Percentiles rank a stretch among this genome's conserved stretches.
phyloP scores from a whole-genome alignment of 2,888 invertebrate genomes.

The Macrosiphum euphorbiae region DNA sequence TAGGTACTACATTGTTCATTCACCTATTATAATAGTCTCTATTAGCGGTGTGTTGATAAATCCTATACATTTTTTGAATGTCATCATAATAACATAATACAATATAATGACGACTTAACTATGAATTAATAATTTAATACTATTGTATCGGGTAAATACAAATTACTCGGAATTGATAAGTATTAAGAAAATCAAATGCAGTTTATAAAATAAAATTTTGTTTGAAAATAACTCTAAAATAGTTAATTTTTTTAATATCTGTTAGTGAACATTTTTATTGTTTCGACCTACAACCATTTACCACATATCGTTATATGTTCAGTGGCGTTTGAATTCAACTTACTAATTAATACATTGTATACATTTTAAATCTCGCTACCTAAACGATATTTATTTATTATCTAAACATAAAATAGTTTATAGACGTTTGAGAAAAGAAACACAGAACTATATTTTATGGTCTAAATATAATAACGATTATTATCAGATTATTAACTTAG shows the following conservation, averaged over 20 bases:
- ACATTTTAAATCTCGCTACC: neutral
- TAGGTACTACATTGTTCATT: neutral
- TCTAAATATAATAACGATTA: neutral
- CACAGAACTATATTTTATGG: neutral
- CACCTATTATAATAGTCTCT: neutral
- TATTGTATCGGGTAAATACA: neutral
- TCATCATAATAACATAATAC: neutral
- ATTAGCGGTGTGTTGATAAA: neutral
- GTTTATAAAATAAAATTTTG: neutral
- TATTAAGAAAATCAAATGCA: neutral
- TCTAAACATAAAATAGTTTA: too few relatives aligned
- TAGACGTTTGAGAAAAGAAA: neutral
- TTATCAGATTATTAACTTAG: neutral
- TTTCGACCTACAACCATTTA: neutral
- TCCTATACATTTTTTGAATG: neutral
- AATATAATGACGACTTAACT: neutral
- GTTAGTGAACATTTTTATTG: neutral
- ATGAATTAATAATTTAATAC: neutral
- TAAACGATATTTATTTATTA: neutral
- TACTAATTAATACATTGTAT: neutral
- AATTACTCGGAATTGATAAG: neutral
- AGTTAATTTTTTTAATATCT: neutral
- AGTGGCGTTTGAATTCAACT: neutral
- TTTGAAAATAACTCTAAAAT: neutral
- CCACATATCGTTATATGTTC: neutral